Evolutionary conservation across 2,888 invertebrate species (phyloP).

Genomic region (Harpalus rufipes): DNA sequence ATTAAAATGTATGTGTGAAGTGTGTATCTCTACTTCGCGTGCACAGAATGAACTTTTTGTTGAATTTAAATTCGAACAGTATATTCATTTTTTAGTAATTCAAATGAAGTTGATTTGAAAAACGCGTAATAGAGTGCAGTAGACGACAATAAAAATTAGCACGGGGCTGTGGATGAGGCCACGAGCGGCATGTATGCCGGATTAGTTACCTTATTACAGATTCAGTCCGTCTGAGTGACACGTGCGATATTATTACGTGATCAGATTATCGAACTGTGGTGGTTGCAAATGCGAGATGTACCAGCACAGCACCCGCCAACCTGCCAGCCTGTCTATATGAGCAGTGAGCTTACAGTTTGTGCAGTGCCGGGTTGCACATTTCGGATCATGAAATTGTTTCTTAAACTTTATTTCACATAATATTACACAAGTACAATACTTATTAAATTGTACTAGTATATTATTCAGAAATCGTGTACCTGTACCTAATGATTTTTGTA

Average conservation of each 20-base stretch:
- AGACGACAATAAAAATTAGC: neutral
- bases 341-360: too few species aligned
- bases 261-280: conserved; percentile 64
- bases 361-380: too few species aligned
- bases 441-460: too few species aligned
- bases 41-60: neutral
- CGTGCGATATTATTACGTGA: conserved; percentile 67
- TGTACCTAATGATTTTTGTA: too few species aligned
- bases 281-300: conserved; percentile 31
- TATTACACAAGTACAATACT: too few species aligned
- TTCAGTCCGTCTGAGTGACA: conserved; percentile 61
- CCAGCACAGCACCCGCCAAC: neutral
- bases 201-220: conserved; percentile 66
- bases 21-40: neutral
- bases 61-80: neutral
- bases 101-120: conserved; percentile 3
- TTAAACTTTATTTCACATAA: too few species aligned
- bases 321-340: neutral
- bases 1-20: neutral
- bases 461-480: too few species aligned
- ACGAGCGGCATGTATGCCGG: conserved; percentile 40
- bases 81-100: neutral
- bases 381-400: too few species aligned
- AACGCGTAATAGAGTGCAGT: neutral
- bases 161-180: neutral